Evolutionary conservation across 2,888 invertebrate genomes (phyloP).

Genomic region (Pecten maximus): DNA sequence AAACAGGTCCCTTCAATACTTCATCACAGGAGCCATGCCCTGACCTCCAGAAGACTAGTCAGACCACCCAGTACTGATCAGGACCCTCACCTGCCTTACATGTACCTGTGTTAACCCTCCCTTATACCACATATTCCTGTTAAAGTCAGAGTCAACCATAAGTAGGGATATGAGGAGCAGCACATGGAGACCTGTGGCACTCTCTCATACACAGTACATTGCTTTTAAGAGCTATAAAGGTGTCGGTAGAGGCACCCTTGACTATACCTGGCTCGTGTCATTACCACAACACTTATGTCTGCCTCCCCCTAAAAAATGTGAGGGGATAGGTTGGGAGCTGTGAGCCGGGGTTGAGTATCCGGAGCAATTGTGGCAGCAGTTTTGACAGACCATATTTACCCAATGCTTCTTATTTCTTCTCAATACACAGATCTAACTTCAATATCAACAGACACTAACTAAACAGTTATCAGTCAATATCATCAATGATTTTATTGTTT

Average conservation of each 20-base stretch:
- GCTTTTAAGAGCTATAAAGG: neutral
- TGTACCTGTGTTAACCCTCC: neutral
- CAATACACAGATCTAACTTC: no score
- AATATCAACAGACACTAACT: no score
- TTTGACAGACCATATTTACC: no score
- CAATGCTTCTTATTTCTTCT: no score
- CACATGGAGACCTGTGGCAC: neutral
- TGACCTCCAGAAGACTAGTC: neutral
- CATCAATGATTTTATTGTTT: no score
- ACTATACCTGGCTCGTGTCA: neutral
- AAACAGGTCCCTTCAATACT: neutral
- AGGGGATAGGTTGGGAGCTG: no score
- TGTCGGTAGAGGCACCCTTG: neutral
- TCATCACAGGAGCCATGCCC: neutral
- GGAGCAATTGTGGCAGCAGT: no score
- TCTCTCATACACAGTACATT: neutral
- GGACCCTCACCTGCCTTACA: conserved; percentile 21
- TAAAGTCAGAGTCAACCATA: neutral
- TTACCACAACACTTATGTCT: neutral
- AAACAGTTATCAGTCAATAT: no score
- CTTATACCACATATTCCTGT: neutral
- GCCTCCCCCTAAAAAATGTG: no score
- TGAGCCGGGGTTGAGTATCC: no score
- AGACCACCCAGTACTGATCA: neutral
- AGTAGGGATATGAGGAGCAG: neutral